phyloP scores from a whole-genome alignment of 2,888 invertebrate species.

The Colletes collaris region DNA sequence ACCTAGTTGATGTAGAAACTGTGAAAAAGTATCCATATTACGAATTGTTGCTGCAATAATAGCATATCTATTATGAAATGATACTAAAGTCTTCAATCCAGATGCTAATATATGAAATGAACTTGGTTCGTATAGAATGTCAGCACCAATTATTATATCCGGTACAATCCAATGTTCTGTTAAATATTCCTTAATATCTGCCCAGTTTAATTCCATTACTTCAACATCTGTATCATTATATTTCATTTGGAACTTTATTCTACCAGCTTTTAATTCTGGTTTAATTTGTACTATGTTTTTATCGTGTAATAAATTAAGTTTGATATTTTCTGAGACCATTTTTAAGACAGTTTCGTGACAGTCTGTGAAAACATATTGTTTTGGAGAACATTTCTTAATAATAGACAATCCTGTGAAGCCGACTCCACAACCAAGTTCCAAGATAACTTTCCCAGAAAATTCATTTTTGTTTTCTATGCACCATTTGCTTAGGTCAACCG shows the following conservation, averaged over 20 bases:
- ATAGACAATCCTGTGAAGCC: slow-evolving; percentile 89
- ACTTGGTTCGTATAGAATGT: slow-evolving; percentile 86
- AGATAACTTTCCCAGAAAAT: slow-evolving; percentile 85
- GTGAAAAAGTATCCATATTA: slow-evolving; percentile 86
- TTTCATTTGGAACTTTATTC: slow-evolving; percentile 55
- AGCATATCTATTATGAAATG: slow-evolving; percentile 76
- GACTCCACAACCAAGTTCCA: slow-evolving; percentile 91
- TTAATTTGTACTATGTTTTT: neutral
- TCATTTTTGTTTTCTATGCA: slow-evolving; percentile 84
- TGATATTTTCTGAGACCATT: slow-evolving; percentile 86
- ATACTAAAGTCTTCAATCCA: slow-evolving; percentile 83
- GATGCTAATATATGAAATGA: slow-evolving; percentile 83
- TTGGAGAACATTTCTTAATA: slow-evolving; percentile 84
- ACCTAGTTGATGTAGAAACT: slow-evolving; percentile 86
- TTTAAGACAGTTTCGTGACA: slow-evolving; percentile 88
- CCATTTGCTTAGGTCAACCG: slow-evolving; percentile 89
- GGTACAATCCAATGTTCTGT: slow-evolving; percentile 70
- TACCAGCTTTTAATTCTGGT: slow-evolving; percentile 16
- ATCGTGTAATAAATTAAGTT: slow-evolving; percentile 84
- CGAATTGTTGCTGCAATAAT: slow-evolving; percentile 86
- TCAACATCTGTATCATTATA: slow-evolving; percentile 65
- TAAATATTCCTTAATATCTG: slow-evolving; percentile 80
- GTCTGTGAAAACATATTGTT: slow-evolving; percentile 87
- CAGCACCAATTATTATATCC: slow-evolving; percentile 85
- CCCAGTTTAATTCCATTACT: slow-evolving; percentile 84